Conservation (phyloP, 2,797 vertebrate genomes). For the Nasua narica region DNA sequence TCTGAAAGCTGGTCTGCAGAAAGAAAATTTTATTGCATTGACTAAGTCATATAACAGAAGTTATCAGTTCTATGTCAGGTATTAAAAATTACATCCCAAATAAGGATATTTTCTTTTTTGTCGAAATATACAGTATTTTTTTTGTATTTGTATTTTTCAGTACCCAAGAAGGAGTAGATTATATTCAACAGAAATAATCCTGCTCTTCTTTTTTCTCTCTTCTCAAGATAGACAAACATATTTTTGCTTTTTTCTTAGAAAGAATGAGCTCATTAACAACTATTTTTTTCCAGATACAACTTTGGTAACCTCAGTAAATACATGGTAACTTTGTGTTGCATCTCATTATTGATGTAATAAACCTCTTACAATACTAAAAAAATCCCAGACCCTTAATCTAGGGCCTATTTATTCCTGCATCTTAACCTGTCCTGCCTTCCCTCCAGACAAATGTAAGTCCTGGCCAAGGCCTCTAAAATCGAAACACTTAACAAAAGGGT, state of each 20-base stretch:
- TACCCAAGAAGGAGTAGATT: neutral
- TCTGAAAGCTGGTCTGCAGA: neutral
- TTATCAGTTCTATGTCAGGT: slow-evolving; percentile 53
- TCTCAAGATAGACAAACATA: neutral
- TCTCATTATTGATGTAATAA: neutral
- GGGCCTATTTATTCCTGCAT: neutral
- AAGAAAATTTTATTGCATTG: slow-evolving; percentile 58
- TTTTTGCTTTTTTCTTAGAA: slow-evolving; percentile 15
- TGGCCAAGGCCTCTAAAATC: neutral
- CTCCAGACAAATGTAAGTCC: neutral
- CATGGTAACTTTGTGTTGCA: neutral
- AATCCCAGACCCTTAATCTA: neutral
- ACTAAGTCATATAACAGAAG: slow-evolving; percentile 45
- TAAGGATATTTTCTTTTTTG: slow-evolving; percentile 57
- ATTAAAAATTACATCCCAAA: slow-evolving; percentile 42
- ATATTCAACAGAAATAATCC: neutral
- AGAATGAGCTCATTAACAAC: neutral
- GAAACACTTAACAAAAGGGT: neutral
- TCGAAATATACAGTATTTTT: neutral
- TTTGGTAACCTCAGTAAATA: neutral
- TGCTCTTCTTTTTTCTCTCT: neutral
- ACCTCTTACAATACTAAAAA: neutral
- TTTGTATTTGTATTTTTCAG: slow-evolving; percentile 19
- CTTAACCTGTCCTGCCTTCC: neutral
- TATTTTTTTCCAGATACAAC: neutral